A percentile compares a stretch with the other conserved stretches of the same genome.
phyloP scores from a whole-genome alignment of 2,888 invertebrate genomes.

The Eudasyphora cyanicolor region DNA sequence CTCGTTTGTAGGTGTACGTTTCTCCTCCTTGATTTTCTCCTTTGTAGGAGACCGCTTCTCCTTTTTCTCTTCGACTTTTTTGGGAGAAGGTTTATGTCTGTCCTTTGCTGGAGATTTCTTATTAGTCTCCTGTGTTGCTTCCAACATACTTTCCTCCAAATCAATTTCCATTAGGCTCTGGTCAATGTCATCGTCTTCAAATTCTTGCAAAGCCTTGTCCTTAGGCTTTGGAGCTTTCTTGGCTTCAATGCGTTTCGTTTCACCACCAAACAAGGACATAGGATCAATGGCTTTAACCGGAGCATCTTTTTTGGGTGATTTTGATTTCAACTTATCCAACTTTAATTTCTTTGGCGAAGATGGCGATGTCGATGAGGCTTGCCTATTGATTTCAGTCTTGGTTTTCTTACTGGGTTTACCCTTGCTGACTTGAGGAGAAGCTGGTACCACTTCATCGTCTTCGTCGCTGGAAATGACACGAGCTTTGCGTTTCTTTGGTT shows the following conservation, averaged over 20 bases:
- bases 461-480: slow-evolving; percentile 81
- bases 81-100: not conserved
- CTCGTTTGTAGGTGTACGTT: slow-evolving; percentile 36
- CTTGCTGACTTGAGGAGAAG: slow-evolving; percentile 79
- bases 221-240: slow-evolving; percentile 77
- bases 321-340: slow-evolving; percentile 70
- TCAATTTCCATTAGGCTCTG: slow-evolving; percentile 73
- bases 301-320: slow-evolving; percentile 53
- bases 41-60: slow-evolving; percentile 13
- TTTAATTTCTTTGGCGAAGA: slow-evolving; percentile 62
- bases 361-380: slow-evolving; percentile 79
- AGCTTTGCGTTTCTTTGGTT: slow-evolving; percentile 74
- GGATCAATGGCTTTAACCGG: slow-evolving; percentile 81
- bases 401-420: slow-evolving; percentile 72
- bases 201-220: slow-evolving; percentile 76
- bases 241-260: slow-evolving; percentile 82
- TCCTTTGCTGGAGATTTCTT: not conserved
- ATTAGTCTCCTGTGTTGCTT: not conserved
- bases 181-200: slow-evolving; percentile 84
- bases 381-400: slow-evolving; percentile 78
- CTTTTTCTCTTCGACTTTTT: slow-evolving; percentile 30
- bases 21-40: slow-evolving; percentile 53
- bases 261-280: slow-evolving; percentile 83
- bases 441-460: slow-evolving; percentile 81
- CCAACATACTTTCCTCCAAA: slow-evolving; percentile 66